Evolutionary conservation across 2,797 vertebrate genomes (phyloP).

Genomic region (Eremophila alpestris): DNA sequence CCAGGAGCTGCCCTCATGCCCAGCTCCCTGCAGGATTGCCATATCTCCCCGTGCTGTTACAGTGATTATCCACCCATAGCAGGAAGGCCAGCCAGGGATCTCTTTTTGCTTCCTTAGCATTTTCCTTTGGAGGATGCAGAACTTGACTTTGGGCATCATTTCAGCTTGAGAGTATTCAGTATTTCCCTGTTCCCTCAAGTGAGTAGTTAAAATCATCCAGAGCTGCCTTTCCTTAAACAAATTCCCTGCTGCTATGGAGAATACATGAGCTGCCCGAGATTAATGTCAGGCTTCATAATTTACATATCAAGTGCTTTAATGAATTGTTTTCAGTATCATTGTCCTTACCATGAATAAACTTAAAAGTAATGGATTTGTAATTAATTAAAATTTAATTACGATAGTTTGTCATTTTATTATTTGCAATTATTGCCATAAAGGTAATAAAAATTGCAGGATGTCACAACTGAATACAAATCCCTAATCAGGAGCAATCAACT

Average conservation of each 20-base stretch:
- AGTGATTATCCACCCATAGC: background rate
- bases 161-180: background rate
- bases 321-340: conserved; percentile 51
- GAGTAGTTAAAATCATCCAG: background rate
- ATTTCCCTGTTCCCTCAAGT: background rate
- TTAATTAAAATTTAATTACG: conserved; percentile 66
- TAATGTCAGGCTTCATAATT: conserved; percentile 33
- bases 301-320: conserved; percentile 58
- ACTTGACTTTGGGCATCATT: background rate
- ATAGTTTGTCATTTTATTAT: conserved; percentile 66
- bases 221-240: background rate
- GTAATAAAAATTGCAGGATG: conserved; percentile 56
- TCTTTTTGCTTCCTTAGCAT: background rate
- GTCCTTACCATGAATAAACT: conserved; percentile 53
- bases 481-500: conserved; percentile 58
- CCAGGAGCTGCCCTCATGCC: background rate
- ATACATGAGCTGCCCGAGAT: background rate
- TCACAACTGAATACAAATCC: conserved; percentile 66
- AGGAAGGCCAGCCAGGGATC: background rate
- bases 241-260: background rate
- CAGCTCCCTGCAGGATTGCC: background rate
- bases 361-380: conserved; percentile 59
- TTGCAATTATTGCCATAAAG: conserved; percentile 56
- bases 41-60: accelerated
- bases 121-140: background rate